Evolutionary conservation across 2,797 vertebrate genomes (phyloP).

Genomic region (Arnoldichthys spilopterus): DNA sequence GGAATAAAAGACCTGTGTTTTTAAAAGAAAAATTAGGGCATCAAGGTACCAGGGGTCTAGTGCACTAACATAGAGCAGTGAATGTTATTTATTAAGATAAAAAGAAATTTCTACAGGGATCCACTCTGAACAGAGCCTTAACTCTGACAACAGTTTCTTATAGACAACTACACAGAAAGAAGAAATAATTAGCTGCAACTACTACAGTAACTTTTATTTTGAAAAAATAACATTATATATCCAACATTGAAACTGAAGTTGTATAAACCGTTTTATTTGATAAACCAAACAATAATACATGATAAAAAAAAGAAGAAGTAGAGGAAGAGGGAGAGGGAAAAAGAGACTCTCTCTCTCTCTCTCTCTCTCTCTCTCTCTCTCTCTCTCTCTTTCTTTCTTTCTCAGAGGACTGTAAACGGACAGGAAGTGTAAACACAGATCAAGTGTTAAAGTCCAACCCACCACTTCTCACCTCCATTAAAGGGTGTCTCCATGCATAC

Average conservation of each 20-base stretch:
- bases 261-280: background rate
- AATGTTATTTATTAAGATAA: too few species aligned
- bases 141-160: too few species aligned
- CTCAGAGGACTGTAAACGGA: slow-evolving; percentile 64
- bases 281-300: background rate
- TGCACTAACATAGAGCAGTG: background rate
- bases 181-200: too few species aligned
- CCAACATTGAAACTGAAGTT: too few species aligned
- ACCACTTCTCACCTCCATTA: slow-evolving; percentile 84
- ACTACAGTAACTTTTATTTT: too few species aligned
- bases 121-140: too few species aligned
- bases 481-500: slow-evolving; percentile 65
- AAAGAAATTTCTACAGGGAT: too few species aligned
- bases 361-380: slow-evolving; percentile 19
- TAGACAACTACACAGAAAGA: too few species aligned
- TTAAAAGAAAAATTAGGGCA: background rate
- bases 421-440: slow-evolving; percentile 84
- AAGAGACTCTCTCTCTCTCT: slow-evolving; percentile 1
- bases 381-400: slow-evolving; percentile 37
- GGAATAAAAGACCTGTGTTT: background rate
- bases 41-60: background rate
- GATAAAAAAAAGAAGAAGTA: too few species aligned
- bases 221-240: too few species aligned
- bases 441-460: slow-evolving; percentile 83
- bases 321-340: too few species aligned